Base-by-base conservation (phyloP, 2,797 vertebrate species). In the Sparidentex hasta region DNA sequence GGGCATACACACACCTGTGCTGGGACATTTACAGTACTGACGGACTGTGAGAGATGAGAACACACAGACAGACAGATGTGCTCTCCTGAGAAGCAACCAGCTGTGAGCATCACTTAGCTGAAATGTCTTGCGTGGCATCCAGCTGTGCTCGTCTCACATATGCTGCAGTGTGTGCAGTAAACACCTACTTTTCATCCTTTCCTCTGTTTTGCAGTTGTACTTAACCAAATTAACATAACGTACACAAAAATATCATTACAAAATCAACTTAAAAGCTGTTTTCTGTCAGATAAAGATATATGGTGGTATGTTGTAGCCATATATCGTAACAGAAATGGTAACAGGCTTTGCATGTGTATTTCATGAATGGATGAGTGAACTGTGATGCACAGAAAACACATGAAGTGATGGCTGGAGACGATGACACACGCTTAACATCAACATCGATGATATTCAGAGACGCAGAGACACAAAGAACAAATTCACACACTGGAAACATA, bases 21-120 rank as follows among this genome's bases (percentile, higher is more conserved):
- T 85, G 57, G 58, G 74, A 92, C 90, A 91, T 84, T 89, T 79
- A 91, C 82, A 81, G 46, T 69, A 78, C 88, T 80, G 90, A 94
- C 91, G 92, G 72, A 94, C 92, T 84, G 87, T 91, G 91, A 82
- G 72, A 84, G 80, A 93, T 94, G 93, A 82, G 70, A 87, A 92
- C 77, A 85, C 84, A 75, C 84, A 90, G 81, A 94, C 92, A 89
- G 82, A 94, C 91, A 93, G 67, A 92, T 87, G 91, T 87, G 85
- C 87, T 88, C 87, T 88, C 83, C 73, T 78, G 67, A 84, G n/a
- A 87, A 76, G 82, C 67, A 79, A 25, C 85, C 84, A 85, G 81
- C 74, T 71, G 66, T 52, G 58, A 66, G 50, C 17, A 52, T 69
- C 51, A 70, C n/a, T 66, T 11, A 38, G 65, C 68, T 80, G 62